These are phyloP conservation scores for Trichogramma pretiosum DNA, from an alignment of 1,140 invertebrate genomes.

Conservation along the genomic window DNA sequence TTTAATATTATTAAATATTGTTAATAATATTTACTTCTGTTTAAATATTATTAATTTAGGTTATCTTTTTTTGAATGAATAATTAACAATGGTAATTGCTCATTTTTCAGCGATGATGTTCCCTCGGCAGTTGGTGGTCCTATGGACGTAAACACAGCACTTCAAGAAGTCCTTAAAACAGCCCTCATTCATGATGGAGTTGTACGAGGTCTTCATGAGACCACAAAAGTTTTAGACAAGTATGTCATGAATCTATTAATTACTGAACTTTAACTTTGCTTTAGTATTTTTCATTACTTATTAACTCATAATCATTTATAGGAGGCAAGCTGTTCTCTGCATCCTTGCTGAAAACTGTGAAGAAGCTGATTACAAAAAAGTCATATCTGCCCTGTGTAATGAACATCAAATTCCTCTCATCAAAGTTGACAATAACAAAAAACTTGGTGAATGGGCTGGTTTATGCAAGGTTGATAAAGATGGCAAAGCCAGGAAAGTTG, in stretches of 20 bases:
- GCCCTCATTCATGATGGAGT: slow-evolving; percentile 91
- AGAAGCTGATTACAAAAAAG: slow-evolving; percentile 92
- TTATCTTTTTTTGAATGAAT: too few species aligned
- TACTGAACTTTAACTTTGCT: background rate
- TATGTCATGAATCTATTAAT: slow-evolving; percentile 41
- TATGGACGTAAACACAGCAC: slow-evolving; percentile 91
- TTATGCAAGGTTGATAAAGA: slow-evolving; percentile 99
- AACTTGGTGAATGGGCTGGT: slow-evolving; percentile 97
- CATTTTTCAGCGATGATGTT: slow-evolving; percentile 52
- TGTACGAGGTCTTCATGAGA: slow-evolving; percentile 91
- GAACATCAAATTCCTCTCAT: slow-evolving; percentile 96
- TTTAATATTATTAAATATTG: background rate
- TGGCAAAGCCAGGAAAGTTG: slow-evolving; percentile 97
- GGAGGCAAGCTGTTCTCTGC: slow-evolving; percentile 90
- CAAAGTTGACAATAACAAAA: slow-evolving; percentile 97
- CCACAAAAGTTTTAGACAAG: slow-evolving; percentile 95
- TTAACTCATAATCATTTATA: slow-evolving; percentile 34
- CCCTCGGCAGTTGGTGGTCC: slow-evolving; percentile 52
- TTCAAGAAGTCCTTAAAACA: slow-evolving; percentile 95
- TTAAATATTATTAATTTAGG: background rate
- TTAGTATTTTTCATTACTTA: slow-evolving; percentile 1
- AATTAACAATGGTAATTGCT: slow-evolving; percentile 8
- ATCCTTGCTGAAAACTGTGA: slow-evolving; percentile 97
- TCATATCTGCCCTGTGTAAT: slow-evolving; percentile 96
- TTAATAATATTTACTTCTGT: background rate